phyloP scores from a whole-genome alignment of 2,113 vertebrate genomes.

The Cyphomyrus discorhynchus region DNA sequence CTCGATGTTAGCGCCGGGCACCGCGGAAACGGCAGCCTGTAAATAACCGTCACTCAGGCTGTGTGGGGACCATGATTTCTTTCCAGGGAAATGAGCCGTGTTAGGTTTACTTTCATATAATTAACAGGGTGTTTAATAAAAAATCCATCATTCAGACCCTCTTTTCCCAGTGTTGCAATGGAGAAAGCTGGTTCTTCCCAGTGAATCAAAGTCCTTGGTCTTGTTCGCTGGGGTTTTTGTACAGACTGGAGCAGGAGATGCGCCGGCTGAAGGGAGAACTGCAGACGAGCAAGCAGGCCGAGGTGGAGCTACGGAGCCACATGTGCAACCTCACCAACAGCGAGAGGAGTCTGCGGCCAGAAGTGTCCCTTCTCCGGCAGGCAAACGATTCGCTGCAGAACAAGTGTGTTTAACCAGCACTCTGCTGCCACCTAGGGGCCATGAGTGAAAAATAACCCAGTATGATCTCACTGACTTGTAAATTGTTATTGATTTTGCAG shows the following conservation, averaged over 20 bases:
- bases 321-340: conserved; percentile 68
- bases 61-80: background rate
- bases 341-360: conserved; percentile 67
- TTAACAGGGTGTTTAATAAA: background rate
- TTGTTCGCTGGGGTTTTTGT: background rate
- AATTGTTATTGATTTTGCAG: background rate
- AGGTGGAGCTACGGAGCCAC: conserved; percentile 68
- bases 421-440: conserved; percentile 10
- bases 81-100: background rate
- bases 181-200: background rate
- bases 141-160: background rate
- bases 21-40: background rate
- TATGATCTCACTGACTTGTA: background rate
- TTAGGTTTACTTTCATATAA: background rate
- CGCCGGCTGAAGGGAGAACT: conserved; percentile 60
- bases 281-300: conserved; percentile 61
- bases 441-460: background rate
- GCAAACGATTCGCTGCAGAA: conserved; percentile 68
- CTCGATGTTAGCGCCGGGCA: background rate
- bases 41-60: background rate
- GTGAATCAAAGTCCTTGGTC: background rate
- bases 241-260: conserved; percentile 65
- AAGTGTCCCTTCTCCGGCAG: conserved; percentile 65
- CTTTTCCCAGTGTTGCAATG: background rate
- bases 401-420: conserved; percentile 54